These are phyloP conservation scores for Hesperia comma DNA, from an alignment of 2,888 invertebrate genomes.

Conservation along the genomic window DNA sequence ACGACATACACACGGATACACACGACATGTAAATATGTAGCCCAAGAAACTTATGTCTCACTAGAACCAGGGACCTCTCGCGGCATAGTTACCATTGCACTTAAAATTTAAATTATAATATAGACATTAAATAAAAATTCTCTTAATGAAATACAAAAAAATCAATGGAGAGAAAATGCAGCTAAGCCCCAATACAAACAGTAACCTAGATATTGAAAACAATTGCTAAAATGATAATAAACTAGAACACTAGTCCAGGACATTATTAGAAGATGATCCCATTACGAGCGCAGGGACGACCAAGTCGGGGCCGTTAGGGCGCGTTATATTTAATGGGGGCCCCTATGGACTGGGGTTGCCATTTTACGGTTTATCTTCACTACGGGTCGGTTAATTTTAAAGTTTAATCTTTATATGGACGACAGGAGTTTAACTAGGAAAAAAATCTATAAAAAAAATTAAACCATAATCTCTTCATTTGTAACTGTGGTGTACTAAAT, in stretches of 20 bases:
- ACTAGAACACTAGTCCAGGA: neutral
- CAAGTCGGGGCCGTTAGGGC: neutral
- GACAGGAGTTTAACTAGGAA: neutral
- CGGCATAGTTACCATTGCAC: no score
- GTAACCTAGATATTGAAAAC: neutral
- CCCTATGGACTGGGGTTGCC: conserved; percentile 1
- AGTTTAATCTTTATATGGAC: neutral
- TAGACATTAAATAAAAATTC: no score
- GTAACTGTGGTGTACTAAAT: no score
- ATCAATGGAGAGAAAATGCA: no score
- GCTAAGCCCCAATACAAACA: neutral
- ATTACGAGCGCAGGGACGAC: neutral
- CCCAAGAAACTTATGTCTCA: no score
- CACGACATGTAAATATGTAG: no score
- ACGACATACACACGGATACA: no score
- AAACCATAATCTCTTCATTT: no score
- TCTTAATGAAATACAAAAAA: no score
- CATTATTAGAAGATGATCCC: conserved; percentile 1
- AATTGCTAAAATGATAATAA: neutral
- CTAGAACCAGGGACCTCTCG: no score
- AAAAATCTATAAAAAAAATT: neutral
- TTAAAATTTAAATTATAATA: no score
- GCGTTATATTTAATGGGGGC: conserved; percentile 4
- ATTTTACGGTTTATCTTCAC: conserved; percentile 5
- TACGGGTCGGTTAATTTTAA: conserved; percentile 5